Evolutionary conservation across 2,888 invertebrate species (phyloP).

Genomic region (Cephus nigrinus): DNA sequence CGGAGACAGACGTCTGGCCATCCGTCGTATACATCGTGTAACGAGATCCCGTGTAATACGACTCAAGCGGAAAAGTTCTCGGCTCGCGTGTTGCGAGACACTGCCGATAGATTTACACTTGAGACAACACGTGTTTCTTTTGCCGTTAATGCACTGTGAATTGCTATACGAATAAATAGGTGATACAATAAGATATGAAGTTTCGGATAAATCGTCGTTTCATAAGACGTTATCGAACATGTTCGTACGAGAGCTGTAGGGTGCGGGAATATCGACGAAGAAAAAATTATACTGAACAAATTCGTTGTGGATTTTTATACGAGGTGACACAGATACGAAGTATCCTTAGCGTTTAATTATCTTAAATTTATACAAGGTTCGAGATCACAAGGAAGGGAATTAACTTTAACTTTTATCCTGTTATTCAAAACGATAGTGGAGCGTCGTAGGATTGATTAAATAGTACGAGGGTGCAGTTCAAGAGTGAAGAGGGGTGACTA

Average conservation of each 20-base stretch:
- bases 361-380: neutral
- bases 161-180: neutral
- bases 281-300: too few relatives aligned
- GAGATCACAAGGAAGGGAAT: neutral
- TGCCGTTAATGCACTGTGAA: neutral
- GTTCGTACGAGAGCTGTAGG: neutral
- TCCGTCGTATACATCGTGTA: constrained; percentile 8
- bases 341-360: neutral
- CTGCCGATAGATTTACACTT: neutral
- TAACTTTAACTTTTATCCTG: neutral
- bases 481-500: neutral
- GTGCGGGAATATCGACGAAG: neutral
- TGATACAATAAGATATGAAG: neutral
- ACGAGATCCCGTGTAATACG: constrained; percentile 19
- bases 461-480: neutral
- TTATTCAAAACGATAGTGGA: neutral
- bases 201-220: neutral
- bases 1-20: neutral
- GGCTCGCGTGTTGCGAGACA: neutral
- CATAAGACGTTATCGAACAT: neutral
- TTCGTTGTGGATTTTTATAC: too few relatives aligned
- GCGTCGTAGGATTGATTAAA: neutral
- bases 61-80: constrained; percentile 23
- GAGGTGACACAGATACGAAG: too few relatives aligned
- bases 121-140: neutral